A percentile compares a stretch with the other conserved stretches of the same genome.
These are phyloP conservation scores for Amblyteles armatorius DNA, from an alignment of 2,888 invertebrate species.

Conservation along the genomic window DNA sequence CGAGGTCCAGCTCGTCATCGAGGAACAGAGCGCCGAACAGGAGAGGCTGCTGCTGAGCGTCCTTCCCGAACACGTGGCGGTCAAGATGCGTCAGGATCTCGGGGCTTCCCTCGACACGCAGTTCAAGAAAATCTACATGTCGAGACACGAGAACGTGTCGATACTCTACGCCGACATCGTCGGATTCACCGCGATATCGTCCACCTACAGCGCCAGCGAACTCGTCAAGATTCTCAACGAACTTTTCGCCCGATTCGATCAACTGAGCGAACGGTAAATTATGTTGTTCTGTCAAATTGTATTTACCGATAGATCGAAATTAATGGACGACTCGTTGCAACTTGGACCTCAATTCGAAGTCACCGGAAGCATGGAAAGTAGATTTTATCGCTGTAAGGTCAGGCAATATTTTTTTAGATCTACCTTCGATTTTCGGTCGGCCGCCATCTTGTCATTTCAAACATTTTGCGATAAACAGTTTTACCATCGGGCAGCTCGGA, in stretches of 20 bases:
- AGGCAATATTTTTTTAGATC: background rate
- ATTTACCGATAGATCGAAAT: background rate
- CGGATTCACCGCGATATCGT: constrained; percentile 98
- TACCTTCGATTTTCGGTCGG: background rate
- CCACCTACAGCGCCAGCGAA: constrained; percentile 97
- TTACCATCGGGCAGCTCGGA: background rate
- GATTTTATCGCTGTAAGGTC: background rate
- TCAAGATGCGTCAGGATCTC: constrained; percentile 97
- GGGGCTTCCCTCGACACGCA: constrained; percentile 95
- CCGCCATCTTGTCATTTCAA: background rate
- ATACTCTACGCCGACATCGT: constrained; percentile 99
- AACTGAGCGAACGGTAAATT: constrained; percentile 87
- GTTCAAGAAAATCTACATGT: constrained; percentile 99
- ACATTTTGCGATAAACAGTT: background rate
- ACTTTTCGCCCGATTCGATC: constrained; percentile 97
- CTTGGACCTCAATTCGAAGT: background rate
- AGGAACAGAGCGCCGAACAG: constrained; percentile 97
- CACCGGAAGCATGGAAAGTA: background rate
- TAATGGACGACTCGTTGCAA: background rate
- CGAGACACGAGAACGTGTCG: constrained; percentile 98
- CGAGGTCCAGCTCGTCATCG: constrained; percentile 96
- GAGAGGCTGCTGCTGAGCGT: constrained; percentile 96
- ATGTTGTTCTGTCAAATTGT: background rate
- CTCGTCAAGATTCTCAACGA: constrained; percentile 98
- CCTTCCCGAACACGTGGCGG: constrained; percentile 97